Base-by-base conservation (phyloP, 2,888 invertebrate species). In the Dinocampus coccinellae region DNA sequence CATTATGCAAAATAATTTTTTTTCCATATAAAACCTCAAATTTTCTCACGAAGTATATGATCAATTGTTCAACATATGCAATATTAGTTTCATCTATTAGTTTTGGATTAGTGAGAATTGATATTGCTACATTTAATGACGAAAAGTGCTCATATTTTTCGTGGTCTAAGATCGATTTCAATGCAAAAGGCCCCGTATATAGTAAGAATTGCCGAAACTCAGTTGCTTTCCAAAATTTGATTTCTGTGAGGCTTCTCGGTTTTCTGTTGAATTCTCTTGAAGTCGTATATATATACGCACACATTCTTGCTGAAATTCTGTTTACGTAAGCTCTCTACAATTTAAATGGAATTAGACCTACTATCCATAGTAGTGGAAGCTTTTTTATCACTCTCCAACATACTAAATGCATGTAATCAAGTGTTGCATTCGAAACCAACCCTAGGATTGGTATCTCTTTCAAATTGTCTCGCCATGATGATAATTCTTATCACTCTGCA, bases 161-260 rank as follows among this genome's bases (percentile, higher is more conserved):
- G 13, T 55, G 34, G 16, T 13, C 34, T 3, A 68, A 11, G 11
- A 36, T 13, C 3, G 22, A 24, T 58, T 63, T 63, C 34, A 72
- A 42, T 3, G 33, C 53, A 11, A 64, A 13, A 10, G 63, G 67
- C 2, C 67, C 72, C 2, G 62, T 63, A 33, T 72, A 72, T 16
- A 72, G n/a, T 22, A 72, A 13, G 34, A 72, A 72, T n/a, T 29
- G 42, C 26, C 72, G 24, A 10, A 57, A 42, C 33, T 72, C 57
- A 13, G 52, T 67, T 1, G 72, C 72, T 55, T 72, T 72, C 67
- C 68, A 72, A 3, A 36, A 13, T 22, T 22, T 16, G 10, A 22
- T n/a, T 22, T 72, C 67, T 6, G 7, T n/a, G 26, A 72, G 29
- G 22, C 13, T n/a, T 36, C 71, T 29, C 7, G 71, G 71, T 26